Evolutionary conservation across 2,888 invertebrate genomes (phyloP), one percentile per base, ranked within the genome.

Genomic region (Brachypalpus laphriformis): DNA sequence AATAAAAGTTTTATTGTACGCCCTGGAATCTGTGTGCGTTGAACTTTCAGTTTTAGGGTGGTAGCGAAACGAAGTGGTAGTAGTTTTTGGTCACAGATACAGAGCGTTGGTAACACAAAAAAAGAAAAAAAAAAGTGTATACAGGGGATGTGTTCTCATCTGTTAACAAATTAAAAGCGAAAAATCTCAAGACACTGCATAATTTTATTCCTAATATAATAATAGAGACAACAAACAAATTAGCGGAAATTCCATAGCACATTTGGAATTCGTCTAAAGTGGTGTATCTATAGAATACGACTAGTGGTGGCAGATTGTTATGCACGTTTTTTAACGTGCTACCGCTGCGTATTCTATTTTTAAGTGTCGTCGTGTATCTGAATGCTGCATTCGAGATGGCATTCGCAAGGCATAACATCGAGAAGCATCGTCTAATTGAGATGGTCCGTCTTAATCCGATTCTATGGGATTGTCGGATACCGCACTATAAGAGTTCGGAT

Each of bases 381-480:
- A 42, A 25, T 25, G 5, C 25, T 59, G 51, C 66, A 49, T 18
- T 61, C 42, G 34, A 70, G 34, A 91, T 91, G 91, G 91, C 91
- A 80, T 91, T 91, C 87, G 89, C 91, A 18, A 91, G 91, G 0
- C 91, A 91, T 87, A 91, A 91, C 88, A 90, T 91, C 76, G 91
- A 91, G 82, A 91, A 91, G 87, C 89, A 91, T 87, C 91, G 91
- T 87, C 89, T 91, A 88, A 91, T 91, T 87, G 91, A 91, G 87
- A 89, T 91, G 88, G 91, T 91, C 54, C 91, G 91, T 56, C 56
- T 88, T 49, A 91, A 91, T 88, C 90, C 91, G 14, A 91, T 91
- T 47, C 87, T 91, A 1, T 91, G 91, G 91, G 91, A 91, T 70
- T 91, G 91, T 45, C 90, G 91, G 2, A 82, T 91, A 88, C 91